Percentiles rank a stretch among this genome's conserved stretches.
Evolutionary conservation across 2,888 invertebrate species (phyloP).

Genomic region (Nezara viridula): DNA sequence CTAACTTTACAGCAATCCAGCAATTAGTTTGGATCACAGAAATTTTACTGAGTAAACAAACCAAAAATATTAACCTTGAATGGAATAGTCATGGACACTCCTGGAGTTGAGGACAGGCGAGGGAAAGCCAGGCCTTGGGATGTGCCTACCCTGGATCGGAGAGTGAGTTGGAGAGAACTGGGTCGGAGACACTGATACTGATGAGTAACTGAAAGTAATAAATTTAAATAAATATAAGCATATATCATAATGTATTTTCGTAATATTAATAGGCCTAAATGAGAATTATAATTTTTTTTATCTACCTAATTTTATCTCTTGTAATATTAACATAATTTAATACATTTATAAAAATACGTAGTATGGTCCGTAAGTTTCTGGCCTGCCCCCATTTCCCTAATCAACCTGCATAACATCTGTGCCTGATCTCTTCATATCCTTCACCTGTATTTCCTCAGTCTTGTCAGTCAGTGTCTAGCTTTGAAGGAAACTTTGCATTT

Average conservation of each 20-base stretch:
- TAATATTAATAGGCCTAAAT: not conserved
- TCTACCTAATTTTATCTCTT: too few relatives aligned
- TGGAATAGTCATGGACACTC: conserved; percentile 64
- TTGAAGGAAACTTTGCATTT: too few relatives aligned
- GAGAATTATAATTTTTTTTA: not conserved
- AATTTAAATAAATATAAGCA: not conserved
- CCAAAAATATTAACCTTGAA: conserved; percentile 63
- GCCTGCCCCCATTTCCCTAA: too few relatives aligned
- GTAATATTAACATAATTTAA: too few relatives aligned
- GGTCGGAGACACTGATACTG: conserved; percentile 72
- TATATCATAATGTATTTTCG: not conserved
- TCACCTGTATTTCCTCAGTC: too few relatives aligned
- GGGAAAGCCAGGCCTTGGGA: conserved; percentile 67
- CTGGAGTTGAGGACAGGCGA: conserved; percentile 66
- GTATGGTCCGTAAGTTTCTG: too few relatives aligned
- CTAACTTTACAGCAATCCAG: too few relatives aligned
- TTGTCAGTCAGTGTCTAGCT: too few relatives aligned
- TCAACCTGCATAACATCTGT: too few relatives aligned
- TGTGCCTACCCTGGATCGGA: conserved; percentile 77
- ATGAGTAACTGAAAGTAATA: conserved; percentile 73
- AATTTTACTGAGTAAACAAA: not conserved
- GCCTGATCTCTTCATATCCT: too few relatives aligned
- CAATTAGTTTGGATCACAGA: too few relatives aligned
- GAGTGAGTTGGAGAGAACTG: conserved; percentile 88
- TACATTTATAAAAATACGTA: too few relatives aligned